phyloP scores from a whole-genome alignment of 2,113 vertebrate genomes.

The Pteruthius melanotis region DNA sequence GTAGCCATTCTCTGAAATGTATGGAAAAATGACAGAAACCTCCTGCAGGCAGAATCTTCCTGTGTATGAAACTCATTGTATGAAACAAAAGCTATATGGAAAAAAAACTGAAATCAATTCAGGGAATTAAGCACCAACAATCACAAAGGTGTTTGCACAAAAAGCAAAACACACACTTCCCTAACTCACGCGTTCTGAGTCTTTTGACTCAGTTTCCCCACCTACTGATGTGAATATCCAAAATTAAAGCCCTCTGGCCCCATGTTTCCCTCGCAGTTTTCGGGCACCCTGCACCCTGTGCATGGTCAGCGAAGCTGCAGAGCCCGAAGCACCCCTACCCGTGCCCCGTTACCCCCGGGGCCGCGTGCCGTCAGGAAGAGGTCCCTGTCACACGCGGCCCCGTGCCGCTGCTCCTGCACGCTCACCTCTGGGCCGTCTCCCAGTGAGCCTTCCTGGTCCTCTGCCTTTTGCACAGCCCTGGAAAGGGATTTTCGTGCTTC shows the following conservation, averaged over 20 bases:
- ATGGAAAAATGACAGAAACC: not conserved
- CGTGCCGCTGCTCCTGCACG: accelerated
- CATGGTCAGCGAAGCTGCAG: not conserved
- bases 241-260: accelerated
- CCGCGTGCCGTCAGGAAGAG: accelerated
- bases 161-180: accelerated
- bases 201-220: not conserved
- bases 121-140: not conserved
- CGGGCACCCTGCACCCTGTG: accelerated
- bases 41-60: not conserved
- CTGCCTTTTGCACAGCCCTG: not conserved
- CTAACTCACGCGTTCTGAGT: not conserved
- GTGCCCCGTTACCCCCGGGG: accelerated
- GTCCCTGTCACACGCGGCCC: accelerated
- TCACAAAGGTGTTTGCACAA: not conserved
- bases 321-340: accelerated
- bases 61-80: not conserved
- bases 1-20: not conserved
- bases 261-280: accelerated
- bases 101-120: not conserved
- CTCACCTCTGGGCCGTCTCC: too few relatives aligned
- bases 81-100: not conserved
- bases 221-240: not conserved
- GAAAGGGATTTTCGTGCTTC: not conserved
- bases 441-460: accelerated